Evolutionary conservation across 1,140 invertebrate genomes (phyloP).

Genomic region (Trichoplusia ni): DNA sequence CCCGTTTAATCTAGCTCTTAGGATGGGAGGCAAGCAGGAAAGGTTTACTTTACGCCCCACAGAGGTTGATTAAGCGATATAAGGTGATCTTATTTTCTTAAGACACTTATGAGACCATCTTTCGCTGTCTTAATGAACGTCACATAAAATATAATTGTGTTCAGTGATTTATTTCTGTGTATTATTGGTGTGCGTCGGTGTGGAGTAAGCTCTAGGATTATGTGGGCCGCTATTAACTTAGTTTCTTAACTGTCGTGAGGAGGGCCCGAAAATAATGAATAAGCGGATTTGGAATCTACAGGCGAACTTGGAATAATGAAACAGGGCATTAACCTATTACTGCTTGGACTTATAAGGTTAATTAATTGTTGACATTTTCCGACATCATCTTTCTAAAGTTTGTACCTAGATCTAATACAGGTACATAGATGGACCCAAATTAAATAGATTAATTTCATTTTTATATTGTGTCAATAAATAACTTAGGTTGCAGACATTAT

Average conservation of each 20-base stretch:
- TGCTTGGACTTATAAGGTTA: too few relatives aligned
- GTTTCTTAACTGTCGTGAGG: conserved; percentile 9
- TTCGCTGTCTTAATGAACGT: conserved; percentile 58
- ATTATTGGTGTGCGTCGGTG: not conserved
- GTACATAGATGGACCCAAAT: too few relatives aligned
- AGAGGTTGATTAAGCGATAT: conserved; percentile 73
- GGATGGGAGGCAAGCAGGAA: conserved; percentile 55
- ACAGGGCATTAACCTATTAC: not conserved
- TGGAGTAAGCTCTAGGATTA: not conserved
- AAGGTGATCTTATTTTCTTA: conserved; percentile 62
- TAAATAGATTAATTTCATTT: too few relatives aligned
- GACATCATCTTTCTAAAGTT: too few relatives aligned
- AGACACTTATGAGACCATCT: conserved; percentile 67
- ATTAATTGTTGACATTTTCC: too few relatives aligned
- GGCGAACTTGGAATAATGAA: not conserved
- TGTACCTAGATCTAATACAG: too few relatives aligned
- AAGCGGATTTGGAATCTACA: conserved; percentile 24
- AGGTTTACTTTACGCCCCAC: conserved; percentile 68
- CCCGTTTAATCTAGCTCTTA: conserved; percentile 78
- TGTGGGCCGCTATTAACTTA: not conserved
- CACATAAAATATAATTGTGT: conserved; percentile 59
- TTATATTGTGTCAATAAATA: too few relatives aligned
- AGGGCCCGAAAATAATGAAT: conserved; percentile 13
- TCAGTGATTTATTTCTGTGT: conserved; percentile 46
- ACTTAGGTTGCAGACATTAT: too few relatives aligned